A percentile compares a stretch with the other conserved stretches of the same genome.
Evolutionary conservation across 2,888 invertebrate genomes (phyloP).

Genomic region (Digitonthophagus gazella): DNA sequence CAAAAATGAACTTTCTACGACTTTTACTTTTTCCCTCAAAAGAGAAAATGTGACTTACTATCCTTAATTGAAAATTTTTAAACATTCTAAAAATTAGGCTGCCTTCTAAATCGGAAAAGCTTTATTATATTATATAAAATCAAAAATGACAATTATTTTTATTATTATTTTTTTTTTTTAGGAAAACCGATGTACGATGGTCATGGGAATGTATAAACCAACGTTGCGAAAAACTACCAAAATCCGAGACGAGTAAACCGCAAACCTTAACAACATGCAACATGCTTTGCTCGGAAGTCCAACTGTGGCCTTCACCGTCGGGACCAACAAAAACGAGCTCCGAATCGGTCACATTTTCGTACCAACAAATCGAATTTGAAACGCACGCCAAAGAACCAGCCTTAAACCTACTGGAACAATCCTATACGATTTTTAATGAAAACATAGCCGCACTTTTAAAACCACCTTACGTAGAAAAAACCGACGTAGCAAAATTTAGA

Average conservation of each 20-base stretch:
- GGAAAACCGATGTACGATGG: slow-evolving; percentile 63
- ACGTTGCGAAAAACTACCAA: slow-evolving; percentile 64
- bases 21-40: too few species aligned
- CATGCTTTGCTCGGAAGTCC: slow-evolving; percentile 72
- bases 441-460: slow-evolving; percentile 41
- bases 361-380: slow-evolving; percentile 55
- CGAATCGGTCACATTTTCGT: slow-evolving; percentile 60
- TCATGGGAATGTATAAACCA: slow-evolving; percentile 72
- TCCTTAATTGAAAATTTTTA: too few species aligned
- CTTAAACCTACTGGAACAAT: slow-evolving; percentile 52
- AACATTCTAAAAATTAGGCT: too few species aligned
- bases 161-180: slow-evolving; percentile 42
- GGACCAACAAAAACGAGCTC: slow-evolving; percentile 66
- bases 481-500: slow-evolving; percentile 43
- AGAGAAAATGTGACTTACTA: too few species aligned
- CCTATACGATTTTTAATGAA: slow-evolving; percentile 54
- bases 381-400: slow-evolving; percentile 51
- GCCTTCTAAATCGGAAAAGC: too few species aligned
- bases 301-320: slow-evolving; percentile 80
- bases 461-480: slow-evolving; percentile 33
- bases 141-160: too few species aligned
- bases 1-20: too few species aligned
- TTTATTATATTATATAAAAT: too few species aligned
- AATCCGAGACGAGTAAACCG: slow-evolving; percentile 45
- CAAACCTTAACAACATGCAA: slow-evolving; percentile 70